These are phyloP conservation scores for Carcinoscorpius rotundicauda DNA, from an alignment of 1,140 invertebrate genomes.

Conservation along the genomic window DNA sequence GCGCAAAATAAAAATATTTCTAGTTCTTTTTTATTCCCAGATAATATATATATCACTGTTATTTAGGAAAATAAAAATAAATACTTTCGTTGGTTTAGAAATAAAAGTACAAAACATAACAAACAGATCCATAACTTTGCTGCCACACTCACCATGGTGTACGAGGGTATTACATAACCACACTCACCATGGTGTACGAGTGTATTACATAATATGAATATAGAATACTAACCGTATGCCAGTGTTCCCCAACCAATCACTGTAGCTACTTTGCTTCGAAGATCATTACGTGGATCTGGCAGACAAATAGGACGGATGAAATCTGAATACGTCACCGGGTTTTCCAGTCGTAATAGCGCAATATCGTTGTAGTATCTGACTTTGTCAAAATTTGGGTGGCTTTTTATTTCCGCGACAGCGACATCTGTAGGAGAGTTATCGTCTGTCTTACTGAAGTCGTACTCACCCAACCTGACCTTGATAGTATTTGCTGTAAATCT, in stretches of 20 bases:
- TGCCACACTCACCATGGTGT: too few species aligned
- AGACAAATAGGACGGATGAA: constrained; percentile 28
- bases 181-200: too few species aligned
- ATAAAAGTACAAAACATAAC: too few species aligned
- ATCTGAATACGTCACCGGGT: constrained; percentile 23
- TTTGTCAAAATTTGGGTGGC: constrained; percentile 23
- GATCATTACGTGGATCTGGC: constrained; percentile 19
- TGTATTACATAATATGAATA: too few species aligned
- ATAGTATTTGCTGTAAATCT: background rate
- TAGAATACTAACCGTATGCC: background rate
- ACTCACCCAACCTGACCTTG: constrained; percentile 13
- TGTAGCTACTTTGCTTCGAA: constrained; percentile 13
- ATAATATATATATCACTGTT: too few species aligned
- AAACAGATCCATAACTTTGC: too few species aligned
- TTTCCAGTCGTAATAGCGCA: constrained; percentile 27
- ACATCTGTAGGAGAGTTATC: constrained; percentile 12
- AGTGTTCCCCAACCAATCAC: constrained; percentile 10
- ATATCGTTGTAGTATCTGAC: constrained; percentile 30
- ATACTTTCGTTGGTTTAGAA: too few species aligned
- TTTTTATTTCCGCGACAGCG: constrained; percentile 7
- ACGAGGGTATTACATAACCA: too few species aligned
- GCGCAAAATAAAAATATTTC: too few species aligned
- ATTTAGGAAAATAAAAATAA: too few species aligned
- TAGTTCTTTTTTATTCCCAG: too few species aligned
- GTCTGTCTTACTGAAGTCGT: constrained; percentile 8